phyloP scores from a whole-genome alignment of 2,888 invertebrate species.

The Camptogramma bilineatum region DNA sequence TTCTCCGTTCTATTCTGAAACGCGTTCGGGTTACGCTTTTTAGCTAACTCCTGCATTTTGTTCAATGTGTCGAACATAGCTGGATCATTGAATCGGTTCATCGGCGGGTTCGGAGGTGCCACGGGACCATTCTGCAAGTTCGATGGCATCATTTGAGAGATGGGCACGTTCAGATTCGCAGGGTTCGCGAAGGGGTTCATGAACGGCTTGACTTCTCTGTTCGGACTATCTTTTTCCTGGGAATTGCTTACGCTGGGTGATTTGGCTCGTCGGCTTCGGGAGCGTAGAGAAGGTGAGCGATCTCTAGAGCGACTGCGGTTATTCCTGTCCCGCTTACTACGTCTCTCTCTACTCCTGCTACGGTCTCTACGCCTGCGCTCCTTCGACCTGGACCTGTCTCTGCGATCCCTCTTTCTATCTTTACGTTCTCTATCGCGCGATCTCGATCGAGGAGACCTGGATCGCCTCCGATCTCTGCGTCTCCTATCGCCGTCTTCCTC shows the following conservation, averaged over 20 bases:
- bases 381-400: slow-evolving; percentile 83
- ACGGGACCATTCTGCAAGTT: slow-evolving; percentile 53
- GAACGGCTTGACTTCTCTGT: slow-evolving; percentile 27
- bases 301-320: slow-evolving; percentile 86
- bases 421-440: slow-evolving; percentile 73
- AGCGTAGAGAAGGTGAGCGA: slow-evolving; percentile 76
- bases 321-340: slow-evolving; percentile 78
- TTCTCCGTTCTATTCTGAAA: slow-evolving; percentile 61
- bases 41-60: slow-evolving; percentile 79
- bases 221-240: slow-evolving; percentile 55
- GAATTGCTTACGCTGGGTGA: slow-evolving; percentile 73
- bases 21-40: slow-evolving; percentile 86
- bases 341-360: slow-evolving; percentile 84
- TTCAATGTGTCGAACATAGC: slow-evolving; percentile 66
- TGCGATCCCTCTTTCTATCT: slow-evolving; percentile 77
- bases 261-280: slow-evolving; percentile 76
- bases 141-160: slow-evolving; percentile 44
- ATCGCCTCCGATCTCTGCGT: slow-evolving; percentile 66
- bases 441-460: slow-evolving; percentile 62
- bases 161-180: slow-evolving; percentile 35
- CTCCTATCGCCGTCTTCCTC: slow-evolving; percentile 62
- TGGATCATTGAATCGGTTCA: slow-evolving; percentile 64
- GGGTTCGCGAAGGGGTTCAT: slow-evolving; percentile 37
- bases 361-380: slow-evolving; percentile 86
- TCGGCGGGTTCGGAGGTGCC: slow-evolving; percentile 42